These are phyloP conservation scores for Neelides sp. DNA, from an alignment of 1,140 invertebrate species.

Conservation along the genomic window DNA sequence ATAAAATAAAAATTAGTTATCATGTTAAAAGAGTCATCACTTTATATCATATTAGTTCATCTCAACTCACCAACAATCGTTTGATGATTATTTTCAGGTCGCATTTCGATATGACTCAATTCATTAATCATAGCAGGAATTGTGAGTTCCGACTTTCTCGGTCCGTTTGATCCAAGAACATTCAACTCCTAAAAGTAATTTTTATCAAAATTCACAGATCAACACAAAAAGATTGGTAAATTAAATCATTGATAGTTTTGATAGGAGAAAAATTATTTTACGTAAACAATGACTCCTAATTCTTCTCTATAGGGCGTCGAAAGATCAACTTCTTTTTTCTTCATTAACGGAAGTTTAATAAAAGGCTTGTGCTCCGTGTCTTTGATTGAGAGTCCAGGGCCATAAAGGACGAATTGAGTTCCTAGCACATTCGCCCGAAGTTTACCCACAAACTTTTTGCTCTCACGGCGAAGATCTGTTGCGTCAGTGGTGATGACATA, in stretches of 20 bases:
- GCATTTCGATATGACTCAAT: constrained; percentile 60
- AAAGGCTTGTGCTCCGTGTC: too few relatives aligned
- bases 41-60: too few relatives aligned
- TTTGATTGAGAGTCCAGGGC: constrained; percentile 64
- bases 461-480: constrained; percentile 82
- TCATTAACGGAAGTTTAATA: too few relatives aligned
- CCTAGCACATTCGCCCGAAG: constrained; percentile 92
- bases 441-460: constrained; percentile 84
- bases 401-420: constrained; percentile 91
- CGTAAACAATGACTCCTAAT: too few relatives aligned
- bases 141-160: constrained; percentile 95
- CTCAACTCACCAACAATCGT: constrained; percentile 59
- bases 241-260: background rate
- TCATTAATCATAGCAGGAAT: constrained; percentile 83
- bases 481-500: constrained; percentile 97
- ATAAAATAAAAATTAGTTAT: too few relatives aligned
- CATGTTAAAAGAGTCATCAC: too few relatives aligned
- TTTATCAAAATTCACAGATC: too few relatives aligned
- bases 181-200: constrained; percentile 81
- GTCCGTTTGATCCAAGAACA: constrained; percentile 95
- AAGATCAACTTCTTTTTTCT: too few relatives aligned
- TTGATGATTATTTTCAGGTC: constrained; percentile 62
- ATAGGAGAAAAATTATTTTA: background rate
- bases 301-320: too few relatives aligned
- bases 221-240: background rate